Conservation (phyloP, 1,140 invertebrate genomes). For the Drosophila prosaltans region DNA sequence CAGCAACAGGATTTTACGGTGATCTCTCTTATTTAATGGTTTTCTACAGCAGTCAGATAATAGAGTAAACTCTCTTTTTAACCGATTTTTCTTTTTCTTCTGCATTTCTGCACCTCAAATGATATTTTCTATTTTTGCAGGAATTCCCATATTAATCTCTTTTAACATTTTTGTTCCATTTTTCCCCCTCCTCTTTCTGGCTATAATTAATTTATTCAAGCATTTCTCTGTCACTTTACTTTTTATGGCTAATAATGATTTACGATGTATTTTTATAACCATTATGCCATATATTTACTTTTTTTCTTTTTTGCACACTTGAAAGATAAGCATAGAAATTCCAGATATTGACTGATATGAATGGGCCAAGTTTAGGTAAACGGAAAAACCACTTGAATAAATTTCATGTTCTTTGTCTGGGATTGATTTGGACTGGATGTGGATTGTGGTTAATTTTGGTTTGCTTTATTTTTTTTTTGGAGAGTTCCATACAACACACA, state of each 20-base stretch:
- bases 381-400: constrained; percentile 3
- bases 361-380: constrained; percentile 1
- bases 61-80: no score
- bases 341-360: not conserved
- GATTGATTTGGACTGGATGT: not conserved
- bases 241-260: constrained; percentile 3
- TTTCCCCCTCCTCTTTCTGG: not conserved
- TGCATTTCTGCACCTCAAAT: no score
- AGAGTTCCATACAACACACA: constrained; percentile 19
- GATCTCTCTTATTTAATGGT: no score
- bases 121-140: no score
- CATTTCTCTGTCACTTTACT: not conserved
- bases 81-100: no score
- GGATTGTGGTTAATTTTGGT: constrained; percentile 7
- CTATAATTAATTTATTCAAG: not conserved
- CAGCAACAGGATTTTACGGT: no score
- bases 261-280: not conserved
- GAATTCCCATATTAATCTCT: not conserved
- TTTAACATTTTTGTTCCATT: not conserved
- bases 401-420: constrained; percentile 1
- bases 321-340: not conserved
- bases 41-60: no score
- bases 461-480: constrained; percentile 7
- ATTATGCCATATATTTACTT: not conserved
- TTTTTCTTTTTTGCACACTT: constrained; percentile 1